Evolutionary conservation across 2,797 vertebrate genomes (phyloP).

Genomic region (Austrolebias charrua): DNA sequence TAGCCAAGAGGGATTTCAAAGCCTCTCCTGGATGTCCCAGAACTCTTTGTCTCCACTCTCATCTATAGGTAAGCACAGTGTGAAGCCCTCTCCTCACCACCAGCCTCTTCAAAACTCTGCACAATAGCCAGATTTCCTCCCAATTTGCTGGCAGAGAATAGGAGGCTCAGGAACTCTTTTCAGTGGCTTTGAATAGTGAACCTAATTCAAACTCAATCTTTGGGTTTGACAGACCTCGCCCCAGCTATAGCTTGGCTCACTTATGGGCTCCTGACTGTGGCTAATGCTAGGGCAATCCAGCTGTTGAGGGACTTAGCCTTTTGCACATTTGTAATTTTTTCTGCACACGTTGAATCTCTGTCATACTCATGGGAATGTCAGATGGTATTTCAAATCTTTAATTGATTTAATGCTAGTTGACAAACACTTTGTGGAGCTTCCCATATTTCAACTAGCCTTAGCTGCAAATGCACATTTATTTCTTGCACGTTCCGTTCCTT

Average conservation of each 20-base stretch:
- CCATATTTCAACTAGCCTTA: conserved; percentile 22
- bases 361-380: conserved; percentile 35
- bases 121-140: conserved; percentile 93
- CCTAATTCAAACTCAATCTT: conserved; percentile 90
- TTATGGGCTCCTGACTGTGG: conserved; percentile 88
- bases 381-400: conserved; percentile 46
- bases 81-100: conserved; percentile 71
- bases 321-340: conserved; percentile 48
- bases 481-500: conserved; percentile 32
- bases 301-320: conserved; percentile 62
- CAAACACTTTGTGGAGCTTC: conserved; percentile 10
- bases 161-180: conserved; percentile 87
- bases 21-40: conserved; percentile 77
- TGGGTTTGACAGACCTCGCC: conserved; percentile 85
- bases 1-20: conserved; percentile 73
- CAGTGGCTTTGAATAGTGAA: conserved; percentile 86
- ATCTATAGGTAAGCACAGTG: conserved; percentile 87
- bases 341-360: conserved; percentile 39
- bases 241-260: conserved; percentile 81
- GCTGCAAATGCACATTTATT: conserved; percentile 38
- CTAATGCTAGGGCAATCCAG: conserved; percentile 88
- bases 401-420: not conserved
- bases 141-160: conserved; percentile 88
- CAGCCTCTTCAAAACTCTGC: conserved; percentile 85
- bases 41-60: conserved; percentile 76